Evolutionary conservation across 53 echinoderm and acorn worm species (phyloP), one percentile per base, ranked within the genome.

Genomic region (Pentamera pediparva): DNA sequence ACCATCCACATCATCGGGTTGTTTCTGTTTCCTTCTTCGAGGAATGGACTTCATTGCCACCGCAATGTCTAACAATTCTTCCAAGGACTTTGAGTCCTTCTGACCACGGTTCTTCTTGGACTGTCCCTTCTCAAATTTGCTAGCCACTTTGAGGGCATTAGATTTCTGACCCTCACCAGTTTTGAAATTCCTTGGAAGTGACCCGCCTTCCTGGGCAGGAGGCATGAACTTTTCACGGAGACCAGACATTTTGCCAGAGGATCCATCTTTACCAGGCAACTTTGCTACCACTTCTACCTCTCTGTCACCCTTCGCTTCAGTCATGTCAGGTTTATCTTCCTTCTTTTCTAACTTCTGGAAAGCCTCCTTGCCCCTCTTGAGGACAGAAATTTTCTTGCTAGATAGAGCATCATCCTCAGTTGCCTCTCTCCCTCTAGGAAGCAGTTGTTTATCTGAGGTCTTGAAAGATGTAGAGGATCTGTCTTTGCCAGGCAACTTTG

Each of bases 171-270:
- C 40, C 30, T 67, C 45, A 11, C 67, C 67, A 10, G 82, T 64
- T 65, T 82, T 82, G 24, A 83, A 83, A 58, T 83, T 83, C 37
- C 83, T 76, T 35, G 83, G 83, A 40, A 83, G 62, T 24, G 83
- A 83, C 27, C 69, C 61, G 5, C 83, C 82, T n/a, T 76, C 76
- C 31, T 67, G 67, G 12, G 39, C 40, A 38, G 43, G 31, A 67
- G 67, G 30, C 45, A 67, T 15, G 29, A 43, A 67, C 36, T 21
- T 65, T 15, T 38, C 65, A 22, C 65, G 37, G 3, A 38, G 65
- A 38, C 39, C 39, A 38, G 3, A 13, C 13, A n/a, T 6, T 36
- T 65, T 36, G 21, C 65, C 39, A n/a, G n/a, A n/a, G n/a, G n/a
- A n/a, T n/a, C n/a, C n/a, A n/a, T n/a, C n/a, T n/a, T n/a, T n/a